Evolutionary conservation across 2,888 invertebrate species (phyloP).

Genomic region (Latheticus oryzae): DNA sequence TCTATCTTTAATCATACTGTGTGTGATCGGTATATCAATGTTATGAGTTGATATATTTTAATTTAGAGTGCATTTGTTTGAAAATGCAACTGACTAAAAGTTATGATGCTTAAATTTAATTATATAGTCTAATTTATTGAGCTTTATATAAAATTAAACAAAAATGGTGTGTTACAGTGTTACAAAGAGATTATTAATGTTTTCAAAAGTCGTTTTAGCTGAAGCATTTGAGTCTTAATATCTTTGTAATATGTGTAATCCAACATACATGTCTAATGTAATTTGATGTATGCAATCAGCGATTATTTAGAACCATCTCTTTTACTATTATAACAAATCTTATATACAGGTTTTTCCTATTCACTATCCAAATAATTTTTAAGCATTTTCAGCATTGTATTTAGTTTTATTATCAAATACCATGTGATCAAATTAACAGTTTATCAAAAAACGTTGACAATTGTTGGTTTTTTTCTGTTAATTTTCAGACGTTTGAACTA

Average conservation of each 20-base stretch:
- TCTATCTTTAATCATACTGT: constrained; percentile 66
- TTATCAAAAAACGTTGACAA: too few species aligned
- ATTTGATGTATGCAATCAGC: constrained; percentile 38
- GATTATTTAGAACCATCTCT: constrained; percentile 39
- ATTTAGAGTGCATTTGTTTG: constrained; percentile 65
- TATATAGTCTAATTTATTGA: constrained; percentile 43
- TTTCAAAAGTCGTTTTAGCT: constrained; percentile 11
- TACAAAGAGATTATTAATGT: constrained; percentile 38
- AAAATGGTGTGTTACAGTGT: constrained; percentile 38
- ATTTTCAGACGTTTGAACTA: too few species aligned
- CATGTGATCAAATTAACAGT: too few species aligned
- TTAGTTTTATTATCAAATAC: constrained; percentile 20
- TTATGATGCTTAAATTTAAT: constrained; percentile 38
- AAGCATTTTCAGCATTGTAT: constrained; percentile 14
- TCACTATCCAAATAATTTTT: constrained; percentile 11
- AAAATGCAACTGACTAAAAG: constrained; percentile 62
- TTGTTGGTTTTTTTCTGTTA: too few species aligned
- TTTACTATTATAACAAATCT: constrained; percentile 19
- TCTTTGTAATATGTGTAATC: constrained; percentile 42
- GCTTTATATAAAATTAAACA: constrained; percentile 40
- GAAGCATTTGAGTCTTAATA: constrained; percentile 33
- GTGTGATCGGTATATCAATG: constrained; percentile 68
- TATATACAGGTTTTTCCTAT: constrained; percentile 22
- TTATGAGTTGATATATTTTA: constrained; percentile 65
- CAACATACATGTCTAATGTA: constrained; percentile 39